Evolutionary conservation across 2,113 vertebrate species (phyloP), one percentile per base, ranked within the genome.

Genomic region (Chauna torquata): DNA sequence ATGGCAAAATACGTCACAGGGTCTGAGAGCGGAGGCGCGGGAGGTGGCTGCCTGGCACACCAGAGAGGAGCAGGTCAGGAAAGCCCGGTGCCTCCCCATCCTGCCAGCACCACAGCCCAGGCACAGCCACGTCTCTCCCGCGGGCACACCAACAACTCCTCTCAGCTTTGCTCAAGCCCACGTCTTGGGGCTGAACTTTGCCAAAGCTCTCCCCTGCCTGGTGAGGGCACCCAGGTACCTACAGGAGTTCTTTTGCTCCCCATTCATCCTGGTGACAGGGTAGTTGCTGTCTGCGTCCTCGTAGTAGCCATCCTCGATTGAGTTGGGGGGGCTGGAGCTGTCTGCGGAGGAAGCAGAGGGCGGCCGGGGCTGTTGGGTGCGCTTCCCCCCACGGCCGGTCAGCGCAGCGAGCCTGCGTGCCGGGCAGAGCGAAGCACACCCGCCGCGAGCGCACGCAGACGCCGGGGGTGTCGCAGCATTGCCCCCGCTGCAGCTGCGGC

Each of bases 211-310:
- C 16, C 75, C 27, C 24, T 86, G 30, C 44, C 47, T 12, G 1
- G 2, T 0, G 2, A 66, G 38, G 34, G 9, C 40, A 70, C 20
- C 16, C 2, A 0, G 27, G 52, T 92, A 97, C 99, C 98, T 98
- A 99, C 99, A 99, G 61, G 99, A 99, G 91, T 94, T 98, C 96
- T 99, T 99, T 42, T 98, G 98, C 52, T 99, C 98, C 49, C 99
- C 99, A 0, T 99, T 99, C 45, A 99, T 98, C 93, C 97, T 98
- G 82, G 99, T 99, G n/a, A 97, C 79, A 0, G 99, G 99, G 94
- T 99, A 99, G 97, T 98, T 99, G 97, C 98, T 98, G 96, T 99
- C 99, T 44, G 99, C 99, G 34, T 99, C 99, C 97, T 99, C 99
- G 1, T 99, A 99, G 96, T 99, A 99, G 45, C 98, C 98, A 5